Evolutionary conservation across 37 sponge, comb jelly and placozoan genomes (phyloP).

Genomic region (Geodia barretti): DNA sequence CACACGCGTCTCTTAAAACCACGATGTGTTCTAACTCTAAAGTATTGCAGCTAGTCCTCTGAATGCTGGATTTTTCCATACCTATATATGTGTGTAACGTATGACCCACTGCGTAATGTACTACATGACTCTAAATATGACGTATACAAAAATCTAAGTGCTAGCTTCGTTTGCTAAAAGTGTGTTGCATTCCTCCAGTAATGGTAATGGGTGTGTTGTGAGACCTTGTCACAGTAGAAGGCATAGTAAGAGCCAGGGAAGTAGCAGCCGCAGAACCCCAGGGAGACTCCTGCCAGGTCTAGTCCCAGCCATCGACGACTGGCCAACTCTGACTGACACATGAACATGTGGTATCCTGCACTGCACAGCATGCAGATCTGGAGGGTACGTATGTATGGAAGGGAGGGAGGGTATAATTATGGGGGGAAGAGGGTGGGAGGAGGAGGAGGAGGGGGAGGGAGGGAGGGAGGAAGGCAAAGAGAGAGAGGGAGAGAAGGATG

Average conservation of each 20-base stretch:
- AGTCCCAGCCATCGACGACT: slow-evolving; percentile 72
- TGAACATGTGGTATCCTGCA: slow-evolving; percentile 73
- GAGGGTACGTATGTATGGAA: neutral
- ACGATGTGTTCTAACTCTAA: too few relatives aligned
- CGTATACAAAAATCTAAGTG: too few relatives aligned
- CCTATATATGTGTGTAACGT: neutral
- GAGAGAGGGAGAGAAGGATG: too few relatives aligned
- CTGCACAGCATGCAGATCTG: slow-evolving; percentile 78
- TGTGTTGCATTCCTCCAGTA: neutral
- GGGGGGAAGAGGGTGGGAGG: too few relatives aligned
- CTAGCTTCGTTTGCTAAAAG: too few relatives aligned
- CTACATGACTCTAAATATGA: too few relatives aligned
- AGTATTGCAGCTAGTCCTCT: too few relatives aligned
- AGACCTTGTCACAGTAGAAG: slow-evolving; percentile 81
- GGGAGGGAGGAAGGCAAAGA: too few relatives aligned
- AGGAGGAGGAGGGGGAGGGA: too few relatives aligned
- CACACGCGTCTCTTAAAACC: too few relatives aligned
- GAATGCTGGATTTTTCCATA: too few relatives aligned
- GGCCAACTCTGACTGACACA: slow-evolving; percentile 81
- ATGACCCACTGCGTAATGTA: neutral
- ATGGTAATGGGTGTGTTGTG: neutral
- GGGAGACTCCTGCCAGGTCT: slow-evolving; percentile 77
- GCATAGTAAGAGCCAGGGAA: slow-evolving; percentile 89
- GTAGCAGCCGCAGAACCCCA: slow-evolving; percentile 87
- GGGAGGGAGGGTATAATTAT: neutral